Conservation (phyloP, 2,888 invertebrate genomes). For the Entomobrya multifasciata region DNA sequence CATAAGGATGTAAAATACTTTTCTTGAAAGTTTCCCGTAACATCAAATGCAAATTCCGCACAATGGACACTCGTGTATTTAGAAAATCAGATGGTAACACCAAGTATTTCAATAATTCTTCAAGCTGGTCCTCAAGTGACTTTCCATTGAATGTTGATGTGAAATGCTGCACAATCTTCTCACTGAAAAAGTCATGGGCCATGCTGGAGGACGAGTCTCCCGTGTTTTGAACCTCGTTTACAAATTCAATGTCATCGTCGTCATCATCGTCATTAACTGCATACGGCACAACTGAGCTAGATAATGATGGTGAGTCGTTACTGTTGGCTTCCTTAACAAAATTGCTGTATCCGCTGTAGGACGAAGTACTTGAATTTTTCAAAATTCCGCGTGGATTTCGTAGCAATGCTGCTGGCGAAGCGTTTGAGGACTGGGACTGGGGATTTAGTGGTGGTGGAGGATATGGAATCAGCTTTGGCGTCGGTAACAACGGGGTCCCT, state of each 20-base stretch:
- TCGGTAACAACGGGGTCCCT: slow-evolving; percentile 41
- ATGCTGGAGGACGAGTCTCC: background rate
- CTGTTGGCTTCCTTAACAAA: slow-evolving; percentile 29
- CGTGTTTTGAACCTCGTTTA: background rate
- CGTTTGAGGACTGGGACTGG: background rate
- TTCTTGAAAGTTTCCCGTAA: slow-evolving; percentile 47
- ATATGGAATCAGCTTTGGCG: slow-evolving; percentile 58
- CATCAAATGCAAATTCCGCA: slow-evolving; percentile 55
- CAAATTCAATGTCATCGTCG: slow-evolving; percentile 17
- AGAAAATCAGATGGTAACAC: slow-evolving; percentile 37
- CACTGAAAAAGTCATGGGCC: slow-evolving; percentile 62
- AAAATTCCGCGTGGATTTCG: slow-evolving; percentile 51
- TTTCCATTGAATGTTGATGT: slow-evolving; percentile 34
- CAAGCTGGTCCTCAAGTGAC: slow-evolving; percentile 38
- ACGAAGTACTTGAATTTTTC: background rate
- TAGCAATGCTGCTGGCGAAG: background rate
- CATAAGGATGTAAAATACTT: slow-evolving; percentile 52
- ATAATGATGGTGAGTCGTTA: slow-evolving; percentile 2
- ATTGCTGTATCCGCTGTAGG: slow-evolving; percentile 42
- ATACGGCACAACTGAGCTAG: slow-evolving; percentile 54
- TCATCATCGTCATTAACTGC: slow-evolving; percentile 23
- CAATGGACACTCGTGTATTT: slow-evolving; percentile 45
- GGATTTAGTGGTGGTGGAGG: slow-evolving; percentile 43
- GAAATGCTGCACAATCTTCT: slow-evolving; percentile 63
- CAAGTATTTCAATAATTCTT: slow-evolving; percentile 27